Percentiles rank a stretch among this genome's conserved stretches.
Evolutionary conservation across 1,140 invertebrate species (phyloP).

Genomic region (Ips nitidus): DNA sequence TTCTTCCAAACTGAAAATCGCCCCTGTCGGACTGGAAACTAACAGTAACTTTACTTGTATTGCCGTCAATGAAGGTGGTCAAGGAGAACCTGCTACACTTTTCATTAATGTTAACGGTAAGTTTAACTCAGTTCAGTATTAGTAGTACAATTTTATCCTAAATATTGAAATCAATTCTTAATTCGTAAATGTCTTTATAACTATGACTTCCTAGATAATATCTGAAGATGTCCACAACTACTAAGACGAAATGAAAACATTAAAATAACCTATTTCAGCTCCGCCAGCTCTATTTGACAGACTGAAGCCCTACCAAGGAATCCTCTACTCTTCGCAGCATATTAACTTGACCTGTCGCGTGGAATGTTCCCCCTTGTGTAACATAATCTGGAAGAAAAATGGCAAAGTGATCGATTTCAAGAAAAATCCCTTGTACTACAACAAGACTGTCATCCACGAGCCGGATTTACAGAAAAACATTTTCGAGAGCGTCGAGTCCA

Average conservation of each 20-base stretch:
- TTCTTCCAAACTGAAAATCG: conserved; percentile 72
- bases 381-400: conserved; percentile 81
- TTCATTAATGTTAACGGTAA: conserved; percentile 78
- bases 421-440: conserved; percentile 65
- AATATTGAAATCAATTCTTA: too few species aligned
- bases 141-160: too few species aligned
- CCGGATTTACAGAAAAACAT: conserved; percentile 75
- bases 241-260: too few species aligned
- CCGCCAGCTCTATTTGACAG: conserved; percentile 83
- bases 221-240: neutral
- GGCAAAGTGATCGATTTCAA: conserved; percentile 63
- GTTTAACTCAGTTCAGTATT: conserved; percentile 21
- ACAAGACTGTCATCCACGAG: conserved; percentile 64
- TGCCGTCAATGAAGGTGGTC: conserved; percentile 79
- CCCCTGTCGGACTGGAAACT: conserved; percentile 77
- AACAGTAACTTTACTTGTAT: conserved; percentile 85
- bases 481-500: conserved; percentile 84
- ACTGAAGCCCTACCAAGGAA: conserved; percentile 77
- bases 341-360: conserved; percentile 83
- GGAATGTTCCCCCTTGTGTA: conserved; percentile 84
- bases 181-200: too few species aligned
- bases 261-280: conserved; percentile 55
- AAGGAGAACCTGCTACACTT: conserved; percentile 69
- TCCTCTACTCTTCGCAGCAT: conserved; percentile 68
- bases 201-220: too few species aligned